A percentile compares a stretch with the other conserved stretches of the same genome.
Evolutionary conservation across 2,797 vertebrate genomes (phyloP).

Genomic region (Orestias chungarensis): DNA sequence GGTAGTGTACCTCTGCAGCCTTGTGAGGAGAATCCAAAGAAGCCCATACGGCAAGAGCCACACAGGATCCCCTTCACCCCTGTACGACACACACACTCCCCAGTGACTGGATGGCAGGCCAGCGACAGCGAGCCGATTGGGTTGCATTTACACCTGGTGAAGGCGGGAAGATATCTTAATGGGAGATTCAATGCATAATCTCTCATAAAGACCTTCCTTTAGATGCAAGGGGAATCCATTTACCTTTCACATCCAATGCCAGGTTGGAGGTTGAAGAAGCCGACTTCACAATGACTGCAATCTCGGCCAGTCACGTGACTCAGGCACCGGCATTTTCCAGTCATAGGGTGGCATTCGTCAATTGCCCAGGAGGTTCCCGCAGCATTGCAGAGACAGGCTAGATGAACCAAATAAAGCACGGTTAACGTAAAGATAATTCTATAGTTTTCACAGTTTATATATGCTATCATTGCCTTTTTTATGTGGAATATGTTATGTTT

Average conservation of each 20-base stretch:
- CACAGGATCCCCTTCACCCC: conserved; percentile 84
- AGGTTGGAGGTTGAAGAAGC: conserved; percentile 84
- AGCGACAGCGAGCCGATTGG: conserved; percentile 79
- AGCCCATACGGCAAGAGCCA: conserved; percentile 82
- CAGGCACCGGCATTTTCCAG: conserved; percentile 87
- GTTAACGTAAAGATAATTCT: conserved; percentile 3
- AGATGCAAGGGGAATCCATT: neutral
- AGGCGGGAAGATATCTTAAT: conserved; percentile 20
- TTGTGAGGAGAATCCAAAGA: conserved; percentile 89
- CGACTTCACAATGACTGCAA: conserved; percentile 82
- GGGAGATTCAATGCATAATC: conserved; percentile 6
- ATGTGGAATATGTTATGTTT: conserved; percentile 17
- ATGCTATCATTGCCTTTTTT: conserved; percentile 1
- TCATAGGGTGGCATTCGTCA: conserved; percentile 80
- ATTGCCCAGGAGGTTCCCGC: conserved; percentile 69
- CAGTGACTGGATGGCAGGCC: conserved; percentile 82
- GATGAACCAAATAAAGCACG: conserved; percentile 21
- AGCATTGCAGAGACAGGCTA: conserved; percentile 85
- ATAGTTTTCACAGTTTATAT: conserved; percentile 14
- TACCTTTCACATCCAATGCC: conserved; percentile 86
- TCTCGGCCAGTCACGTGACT: conserved; percentile 82
- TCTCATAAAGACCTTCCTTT: conserved; percentile 4
- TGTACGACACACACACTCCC: conserved; percentile 86
- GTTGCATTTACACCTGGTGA: conserved; percentile 86
- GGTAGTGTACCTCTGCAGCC: conserved; percentile 87